Evolutionary conservation across 2,797 vertebrate genomes (phyloP).

Genomic region (Microctenopoma lineatum): DNA sequence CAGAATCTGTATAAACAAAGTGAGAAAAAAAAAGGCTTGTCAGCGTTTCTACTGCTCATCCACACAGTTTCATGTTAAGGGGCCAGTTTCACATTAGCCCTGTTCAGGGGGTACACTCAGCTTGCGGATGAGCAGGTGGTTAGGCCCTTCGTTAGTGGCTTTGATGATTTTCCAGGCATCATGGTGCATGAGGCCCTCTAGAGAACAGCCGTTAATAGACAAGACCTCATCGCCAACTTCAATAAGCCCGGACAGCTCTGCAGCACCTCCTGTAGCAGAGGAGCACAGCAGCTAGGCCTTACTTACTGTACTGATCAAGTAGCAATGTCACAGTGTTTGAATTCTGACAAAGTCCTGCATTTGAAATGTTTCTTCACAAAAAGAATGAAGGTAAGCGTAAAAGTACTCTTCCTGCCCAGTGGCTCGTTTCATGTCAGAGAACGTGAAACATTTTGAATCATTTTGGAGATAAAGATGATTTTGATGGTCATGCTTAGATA

Average conservation of each 20-base stretch:
- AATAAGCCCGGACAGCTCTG: conserved; percentile 88
- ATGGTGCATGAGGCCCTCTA: conserved; percentile 90
- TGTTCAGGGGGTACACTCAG: conserved; percentile 65
- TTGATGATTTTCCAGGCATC: conserved; percentile 96
- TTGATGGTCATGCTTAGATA: too few relatives aligned
- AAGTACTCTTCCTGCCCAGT: too few relatives aligned
- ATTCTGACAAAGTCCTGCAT: too few relatives aligned
- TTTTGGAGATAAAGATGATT: too few relatives aligned
- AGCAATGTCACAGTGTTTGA: too few relatives aligned
- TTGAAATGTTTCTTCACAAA: too few relatives aligned
- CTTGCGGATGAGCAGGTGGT: conserved; percentile 89
- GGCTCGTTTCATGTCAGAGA: too few relatives aligned
- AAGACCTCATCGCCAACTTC: conserved; percentile 92
- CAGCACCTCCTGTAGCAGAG: conserved; percentile 86
- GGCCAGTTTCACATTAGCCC: conserved; percentile 16
- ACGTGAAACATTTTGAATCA: too few relatives aligned
- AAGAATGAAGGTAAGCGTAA: too few relatives aligned
- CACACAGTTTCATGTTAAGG: background rate
- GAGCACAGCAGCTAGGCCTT: conserved; percentile 2
- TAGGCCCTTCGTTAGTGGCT: conserved; percentile 87
- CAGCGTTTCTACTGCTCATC: background rate
- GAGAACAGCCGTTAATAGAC: conserved; percentile 88
- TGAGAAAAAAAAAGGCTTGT: background rate
- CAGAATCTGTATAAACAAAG: conserved; percentile 1
- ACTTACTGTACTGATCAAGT: too few relatives aligned